Base-by-base conservation (phyloP, 2,888 invertebrate genomes). In the Ectemnius cavifrons region DNA sequence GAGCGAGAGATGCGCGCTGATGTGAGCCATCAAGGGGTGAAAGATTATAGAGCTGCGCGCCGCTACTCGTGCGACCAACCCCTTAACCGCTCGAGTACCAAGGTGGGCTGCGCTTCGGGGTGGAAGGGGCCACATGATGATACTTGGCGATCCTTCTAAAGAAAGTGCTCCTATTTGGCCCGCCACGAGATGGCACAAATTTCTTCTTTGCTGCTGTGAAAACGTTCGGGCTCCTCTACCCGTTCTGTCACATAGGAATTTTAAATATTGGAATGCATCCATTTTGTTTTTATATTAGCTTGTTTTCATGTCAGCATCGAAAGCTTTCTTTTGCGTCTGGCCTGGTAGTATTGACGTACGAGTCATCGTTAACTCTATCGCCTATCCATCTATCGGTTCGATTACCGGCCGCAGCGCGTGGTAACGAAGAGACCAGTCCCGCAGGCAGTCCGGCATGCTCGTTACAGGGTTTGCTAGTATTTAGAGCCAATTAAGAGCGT, bases 401-500 rank as follows among this genome's bases (percentile, higher is more conserved):
- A 8, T 37, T 37, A 11, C 37, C 52, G 1, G 13, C 16, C 14
- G 52, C 4, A 14, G 11, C 37, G 37, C 14, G 52, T 52, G 16
- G 52, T 52, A 52, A 16, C 52, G 16, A 4, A 11, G 37, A 8
- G 37, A 11, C 37, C 63, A 57, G 63, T 62, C 46, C 71, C 56
- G 58, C 37, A 11, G 37, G 11, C 8, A 37, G 37, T 8, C 64
- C 18, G 63, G 58, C 14, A 63, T 58, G 23, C 72, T 68, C 57
- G 75, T 80, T 71, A 68, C 66, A 37, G 49, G 72, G 71, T 71
- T 80, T 63, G 68, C 71, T 73, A 49, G 72, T 60, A 47, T 79
- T 79, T 71, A 69, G 63, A 57, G 58, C 71, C 78, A 80, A 78
- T 80, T 79, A 79, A 66, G 59, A 46, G 23, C 73, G 68, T 59